Evolutionary conservation across 2,113 vertebrate genomes (phyloP).

Genomic region (Zeus faber): DNA sequence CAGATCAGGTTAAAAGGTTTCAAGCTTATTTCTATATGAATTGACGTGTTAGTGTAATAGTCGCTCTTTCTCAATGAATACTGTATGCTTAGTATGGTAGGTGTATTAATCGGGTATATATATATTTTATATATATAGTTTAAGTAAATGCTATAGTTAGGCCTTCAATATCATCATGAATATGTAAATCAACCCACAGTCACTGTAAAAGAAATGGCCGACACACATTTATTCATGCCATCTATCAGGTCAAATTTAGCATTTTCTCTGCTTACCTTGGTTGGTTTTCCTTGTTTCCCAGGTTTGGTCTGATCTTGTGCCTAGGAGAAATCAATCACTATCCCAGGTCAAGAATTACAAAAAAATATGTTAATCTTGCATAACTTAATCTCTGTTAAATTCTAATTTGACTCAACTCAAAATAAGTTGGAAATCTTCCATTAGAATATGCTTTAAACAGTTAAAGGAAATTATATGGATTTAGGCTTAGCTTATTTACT

Average conservation of each 20-base stretch:
- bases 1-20: not conserved
- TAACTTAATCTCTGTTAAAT: no score
- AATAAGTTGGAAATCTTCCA: no score
- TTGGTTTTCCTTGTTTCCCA: slow-evolving; percentile 44
- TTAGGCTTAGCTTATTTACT: no score
- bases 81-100: not conserved
- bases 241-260: not conserved
- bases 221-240: not conserved
- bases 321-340: slow-evolving; percentile 41
- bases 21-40: not conserved
- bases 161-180: not conserved
- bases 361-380: no score
- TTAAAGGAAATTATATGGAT: no score
- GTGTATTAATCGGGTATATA: no score
- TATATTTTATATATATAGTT: no score
- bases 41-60: not conserved
- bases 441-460: no score
- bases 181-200: not conserved
- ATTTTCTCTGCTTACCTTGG: slow-evolving; percentile 56
- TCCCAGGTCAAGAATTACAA: slow-evolving; percentile 1
- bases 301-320: slow-evolving; percentile 31
- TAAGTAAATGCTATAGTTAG: no score
- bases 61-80: slow-evolving; percentile 5
- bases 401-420: no score
- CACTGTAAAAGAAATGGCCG: not conserved